Conservation (phyloP, 2,113 vertebrate genomes). For the Gavialis gangeticus region DNA sequence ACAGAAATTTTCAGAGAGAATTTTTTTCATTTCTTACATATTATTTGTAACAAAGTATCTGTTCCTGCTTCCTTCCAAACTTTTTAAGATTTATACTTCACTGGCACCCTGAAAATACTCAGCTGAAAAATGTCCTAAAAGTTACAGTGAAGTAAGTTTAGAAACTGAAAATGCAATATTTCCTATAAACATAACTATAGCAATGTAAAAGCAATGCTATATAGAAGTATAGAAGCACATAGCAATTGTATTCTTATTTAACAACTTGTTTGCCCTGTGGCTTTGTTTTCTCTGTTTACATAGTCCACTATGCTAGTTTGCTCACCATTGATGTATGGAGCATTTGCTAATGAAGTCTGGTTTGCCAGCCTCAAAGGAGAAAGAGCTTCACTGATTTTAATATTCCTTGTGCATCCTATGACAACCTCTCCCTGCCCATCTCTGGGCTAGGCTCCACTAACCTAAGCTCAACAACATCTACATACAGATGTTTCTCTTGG, state of each 20-base stretch:
- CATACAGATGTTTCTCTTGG: background rate
- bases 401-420: conserved; percentile 4
- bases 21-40: background rate
- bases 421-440: background rate
- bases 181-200: no score
- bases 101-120: no score
- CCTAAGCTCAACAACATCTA: background rate
- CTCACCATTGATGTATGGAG: background rate
- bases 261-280: background rate
- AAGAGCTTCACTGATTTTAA: conserved; percentile 50
- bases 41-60: no score
- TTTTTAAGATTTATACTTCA: no score
- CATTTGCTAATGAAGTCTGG: conserved; percentile 31
- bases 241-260: background rate
- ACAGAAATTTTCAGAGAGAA: background rate
- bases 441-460: background rate
- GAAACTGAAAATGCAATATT: no score
- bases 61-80: no score
- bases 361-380: conserved; percentile 51
- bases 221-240: no score
- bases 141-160: no score
- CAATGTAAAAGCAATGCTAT: no score
- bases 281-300: conserved; percentile 30
- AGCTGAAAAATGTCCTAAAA: no score
- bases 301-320: conserved; percentile 21